Base-by-base conservation (phyloP, 2,888 invertebrate species). In the Cephus pulcher region DNA sequence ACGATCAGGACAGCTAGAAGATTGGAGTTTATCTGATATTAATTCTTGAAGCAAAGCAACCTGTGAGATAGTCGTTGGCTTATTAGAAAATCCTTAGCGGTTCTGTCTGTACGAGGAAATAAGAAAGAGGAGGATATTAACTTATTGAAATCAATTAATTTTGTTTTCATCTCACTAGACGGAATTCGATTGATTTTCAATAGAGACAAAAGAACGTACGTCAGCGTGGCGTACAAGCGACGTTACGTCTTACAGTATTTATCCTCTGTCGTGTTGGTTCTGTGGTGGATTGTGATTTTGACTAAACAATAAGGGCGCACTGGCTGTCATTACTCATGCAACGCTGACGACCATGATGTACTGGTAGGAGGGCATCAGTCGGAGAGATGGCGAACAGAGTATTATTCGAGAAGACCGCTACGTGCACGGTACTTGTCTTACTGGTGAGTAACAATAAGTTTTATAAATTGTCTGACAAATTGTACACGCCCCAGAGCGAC, bases 321-420 rank as follows among this genome's bases (percentile, higher is more conserved):
- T 34, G 32, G 71, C 71, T 56, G 56, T 56, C 56, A 6, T 56
- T 34, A 71, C 56, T 33, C 81, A 84, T 85, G 84, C 78, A 75
- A 81, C 82, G 81, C 79, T 84, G 82, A 83, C 77, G 80, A 80
- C 79, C 85, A 89, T 86, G 85, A 90, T 90, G 89, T 81, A 85
- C 84, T 88, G 86, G 86, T 88, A 87, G 83, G 85, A 87, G 84
- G 82, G 77, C 79, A 81, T 80, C 81, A 76, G 73, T 83, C 80
- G 85, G 86, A 89, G 90, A 89, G 86, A 91, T 91, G 91, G 90
- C 90, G 87, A 82, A 84, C 85, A 86, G 89, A 88, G 87, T 88
- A 85, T 86, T 87, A 78, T 85, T 88, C 84, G 86, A 87, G 87
- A 87, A 84, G 80, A 89, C 88, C 82, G 86, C 88, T 85, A 89